phyloP scores from a whole-genome alignment of 2,113 vertebrate species.

The Nothobranchius furzeri region DNA sequence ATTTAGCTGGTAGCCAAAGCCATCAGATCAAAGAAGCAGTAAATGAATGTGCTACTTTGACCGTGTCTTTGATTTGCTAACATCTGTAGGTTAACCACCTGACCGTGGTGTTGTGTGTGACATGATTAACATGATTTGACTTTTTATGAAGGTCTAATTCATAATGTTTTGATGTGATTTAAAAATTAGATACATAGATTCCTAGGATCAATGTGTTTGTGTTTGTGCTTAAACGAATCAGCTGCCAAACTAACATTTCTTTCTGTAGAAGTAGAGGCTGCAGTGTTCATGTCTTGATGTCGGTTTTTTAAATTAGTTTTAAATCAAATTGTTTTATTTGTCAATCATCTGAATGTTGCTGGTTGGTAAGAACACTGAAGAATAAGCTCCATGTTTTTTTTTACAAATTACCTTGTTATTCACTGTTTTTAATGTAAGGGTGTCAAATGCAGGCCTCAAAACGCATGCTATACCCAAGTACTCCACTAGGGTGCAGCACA shows the following conservation, averaged over 20 bases:
- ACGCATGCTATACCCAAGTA: no score
- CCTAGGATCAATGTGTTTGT: background rate
- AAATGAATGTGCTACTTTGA: background rate
- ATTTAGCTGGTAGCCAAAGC: conserved; percentile 16
- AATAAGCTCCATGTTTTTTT: no score
- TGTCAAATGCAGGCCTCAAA: no score
- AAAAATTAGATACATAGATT: background rate
- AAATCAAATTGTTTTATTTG: background rate
- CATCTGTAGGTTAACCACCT: conserved; percentile 1
- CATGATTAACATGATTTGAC: background rate
- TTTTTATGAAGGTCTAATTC: background rate
- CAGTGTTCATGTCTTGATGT: background rate
- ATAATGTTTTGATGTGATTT: no score
- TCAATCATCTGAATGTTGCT: background rate
- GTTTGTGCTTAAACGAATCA: background rate
- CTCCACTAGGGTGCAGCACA: no score
- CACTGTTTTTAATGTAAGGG: no score
- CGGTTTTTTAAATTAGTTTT: background rate
- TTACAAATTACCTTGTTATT: no score
- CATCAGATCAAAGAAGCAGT: background rate
- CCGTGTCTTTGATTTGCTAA: conserved; percentile 25
- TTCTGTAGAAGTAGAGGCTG: background rate
- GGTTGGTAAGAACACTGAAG: background rate
- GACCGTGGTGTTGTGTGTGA: conserved; percentile 8
- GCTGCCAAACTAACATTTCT: background rate